These are phyloP conservation scores for Synanthedon formicaeformis DNA, from an alignment of 2,888 invertebrate genomes.

Conservation along the genomic window DNA sequence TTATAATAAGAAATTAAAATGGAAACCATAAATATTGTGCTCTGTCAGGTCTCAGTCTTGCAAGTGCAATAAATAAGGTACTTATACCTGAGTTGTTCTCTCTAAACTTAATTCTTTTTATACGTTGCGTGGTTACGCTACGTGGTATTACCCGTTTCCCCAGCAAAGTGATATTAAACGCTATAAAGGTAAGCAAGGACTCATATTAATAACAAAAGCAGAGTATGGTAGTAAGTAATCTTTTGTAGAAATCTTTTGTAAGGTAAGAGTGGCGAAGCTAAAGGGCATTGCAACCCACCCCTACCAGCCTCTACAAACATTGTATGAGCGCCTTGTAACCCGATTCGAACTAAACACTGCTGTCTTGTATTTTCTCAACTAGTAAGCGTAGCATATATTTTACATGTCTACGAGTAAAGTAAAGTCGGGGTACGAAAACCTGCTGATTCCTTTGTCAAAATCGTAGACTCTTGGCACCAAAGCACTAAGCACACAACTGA, in stretches of 20 bases:
- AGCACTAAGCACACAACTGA: too few relatives aligned
- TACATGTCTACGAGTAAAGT: slow-evolving; percentile 3
- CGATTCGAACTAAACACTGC: slow-evolving; percentile 1
- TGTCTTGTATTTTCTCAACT: background rate
- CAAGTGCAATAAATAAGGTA: too few relatives aligned
- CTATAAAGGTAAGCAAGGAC: background rate
- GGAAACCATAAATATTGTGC: too few relatives aligned
- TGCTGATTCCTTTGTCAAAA: too few relatives aligned
- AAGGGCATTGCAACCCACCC: background rate
- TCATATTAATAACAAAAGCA: slow-evolving; percentile 5
- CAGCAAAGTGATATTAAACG: slow-evolving; percentile 5
- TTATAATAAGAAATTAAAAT: too few relatives aligned
- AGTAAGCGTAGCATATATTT: slow-evolving; percentile 1
- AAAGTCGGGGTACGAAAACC: too few relatives aligned
- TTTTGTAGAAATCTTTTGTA: slow-evolving; percentile 20
- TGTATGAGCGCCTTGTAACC: slow-evolving; percentile 16
- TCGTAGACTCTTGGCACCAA: too few relatives aligned
- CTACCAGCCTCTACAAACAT: background rate
- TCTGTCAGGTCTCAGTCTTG: too few relatives aligned
- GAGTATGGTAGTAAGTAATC: slow-evolving; percentile 5
- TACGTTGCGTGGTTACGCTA: too few relatives aligned
- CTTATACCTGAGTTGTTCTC: too few relatives aligned
- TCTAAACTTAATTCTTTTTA: too few relatives aligned
- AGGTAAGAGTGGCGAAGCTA: slow-evolving; percentile 8
- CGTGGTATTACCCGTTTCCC: too few relatives aligned